Base-by-base conservation (phyloP, 2,888 invertebrate species). In the Drosophila fulvimacula region DNA sequence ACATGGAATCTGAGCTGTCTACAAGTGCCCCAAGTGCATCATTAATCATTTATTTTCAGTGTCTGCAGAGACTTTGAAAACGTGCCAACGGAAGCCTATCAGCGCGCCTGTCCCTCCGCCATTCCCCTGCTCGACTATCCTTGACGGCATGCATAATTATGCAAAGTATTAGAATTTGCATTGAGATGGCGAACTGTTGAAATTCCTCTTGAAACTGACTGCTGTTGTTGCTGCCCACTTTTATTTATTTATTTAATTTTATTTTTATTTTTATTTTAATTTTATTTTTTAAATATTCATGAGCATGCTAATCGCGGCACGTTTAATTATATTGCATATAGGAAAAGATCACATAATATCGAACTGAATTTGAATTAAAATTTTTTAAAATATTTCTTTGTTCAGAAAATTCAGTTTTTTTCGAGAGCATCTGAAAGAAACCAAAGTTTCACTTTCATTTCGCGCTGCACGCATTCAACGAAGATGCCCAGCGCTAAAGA, bases 311-410 rank as follows among this genome's bases (percentile, higher is more conserved):
- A 74, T 74, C 53, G 38, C 13, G n/a, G 30, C 24, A 51, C n/a
- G 32, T 49, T 51, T 32, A 30, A 59, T 46, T 32, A 6, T 30
- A 17, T 30, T 27, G 27, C 46, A 30, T 56, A 38, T 42, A 53
- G 44, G 58, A 38, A 42, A 58, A 36, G 48, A 65, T 85, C 78
- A 69, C 66, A 80, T 85, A 85, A 85, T 51, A 51, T 85, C 69
- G 73, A 61, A 57, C 48, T 55, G 39, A 66, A 69, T 69, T 75
- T 67, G 69, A 64, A 82, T 81, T 51, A 34, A 67, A 64, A 79
- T 81, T 51, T 51, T 51, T 34, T 9, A 5, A 7, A 21, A 34
- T 32, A 51, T 51, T 76, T 76, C 82, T 60, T 70, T 79, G 73
- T 70, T 66, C 64, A 65, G 71, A 69, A 66, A 71, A 74, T 52